phyloP scores from a whole-genome alignment of 2,797 vertebrate species.

The Acestrorhynchus altus region DNA sequence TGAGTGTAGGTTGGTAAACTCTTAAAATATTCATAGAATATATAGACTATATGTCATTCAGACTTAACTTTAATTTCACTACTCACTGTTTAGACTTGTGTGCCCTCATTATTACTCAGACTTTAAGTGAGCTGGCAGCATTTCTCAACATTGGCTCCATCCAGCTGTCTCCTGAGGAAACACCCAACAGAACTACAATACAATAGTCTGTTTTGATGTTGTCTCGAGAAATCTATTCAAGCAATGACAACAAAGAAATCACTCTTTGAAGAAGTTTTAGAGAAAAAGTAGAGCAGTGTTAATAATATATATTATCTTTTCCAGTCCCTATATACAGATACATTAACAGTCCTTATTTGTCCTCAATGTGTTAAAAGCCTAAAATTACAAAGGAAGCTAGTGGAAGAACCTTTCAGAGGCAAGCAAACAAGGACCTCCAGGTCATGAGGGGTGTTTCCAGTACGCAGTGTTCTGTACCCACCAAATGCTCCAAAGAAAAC shows the following conservation, averaged over 20 bases:
- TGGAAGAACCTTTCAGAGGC: not conserved
- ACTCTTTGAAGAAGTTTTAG: not conserved
- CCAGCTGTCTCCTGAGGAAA: not conserved
- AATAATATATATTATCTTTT: not conserved
- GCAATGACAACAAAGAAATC: not conserved
- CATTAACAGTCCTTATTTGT: not conserved
- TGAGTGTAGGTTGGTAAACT: not conserved
- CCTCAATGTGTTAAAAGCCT: not conserved
- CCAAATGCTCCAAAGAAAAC: too few species aligned
- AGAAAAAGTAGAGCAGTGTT: not conserved
- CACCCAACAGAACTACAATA: not conserved
- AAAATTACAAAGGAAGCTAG: not conserved
- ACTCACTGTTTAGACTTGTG: not conserved
- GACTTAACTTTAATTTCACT: not conserved
- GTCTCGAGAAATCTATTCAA: not conserved
- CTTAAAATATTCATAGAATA: not conserved
- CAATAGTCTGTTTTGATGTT: not conserved
- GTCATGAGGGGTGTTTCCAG: too few species aligned
- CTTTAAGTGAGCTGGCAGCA: not conserved
- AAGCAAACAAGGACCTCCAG: too few species aligned
- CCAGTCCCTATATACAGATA: not conserved
- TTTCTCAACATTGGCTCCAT: not conserved
- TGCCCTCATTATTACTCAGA: not conserved
- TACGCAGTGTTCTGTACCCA: too few species aligned
- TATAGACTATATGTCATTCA: not conserved